Base-by-base conservation (phyloP, 2,113 vertebrate species). In the Dasyornis broadbenti region DNA sequence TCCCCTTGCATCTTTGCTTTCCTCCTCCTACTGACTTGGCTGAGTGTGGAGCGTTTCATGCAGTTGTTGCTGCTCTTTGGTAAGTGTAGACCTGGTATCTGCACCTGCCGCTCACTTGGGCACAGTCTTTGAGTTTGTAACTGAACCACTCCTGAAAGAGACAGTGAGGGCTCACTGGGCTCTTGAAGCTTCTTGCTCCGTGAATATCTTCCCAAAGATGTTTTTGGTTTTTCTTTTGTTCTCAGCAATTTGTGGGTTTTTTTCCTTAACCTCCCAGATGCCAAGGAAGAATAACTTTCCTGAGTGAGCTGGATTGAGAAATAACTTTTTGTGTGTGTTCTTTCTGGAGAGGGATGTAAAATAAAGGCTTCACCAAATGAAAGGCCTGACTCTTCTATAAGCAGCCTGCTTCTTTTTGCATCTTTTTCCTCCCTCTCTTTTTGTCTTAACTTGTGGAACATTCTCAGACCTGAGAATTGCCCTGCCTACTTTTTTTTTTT, bases 121-220 rank as follows among this genome's bases (percentile, higher is more conserved):
- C 98, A 96, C 97, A 97, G 97, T 97, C 95, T 96, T n/a, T 35
- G 76, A 95, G 91, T 90, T 79, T 95, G 91, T 87, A 84, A 88
- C 71, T n/a, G 91, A 97, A 94, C 95, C 93, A 90, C 88, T 95
- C 95, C 90, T 84, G 90, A 93, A 68, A 96, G 94, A 94, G 94
- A 82, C 80, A 57, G 91, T 76, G 92, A 84, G 95, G 86, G 89
- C 91, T 94, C 86, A 84, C 90, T 89, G 75, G 76, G 92, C 86
- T 95, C 92, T 94, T 83, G 69, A 94, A 95, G 97, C 97, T 97
- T 97, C 96, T 96, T 96, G 96, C 97, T 97, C 98, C 95, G 56
- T 98, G 96, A 94, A 97, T 97, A 97, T 97, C 98, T 98, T 98
- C 96, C 97, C 97, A 97, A 98, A 98, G 98, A 98, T 97, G 93